Percentiles rank a stretch among this genome's conserved stretches.
Evolutionary conservation across 2,113 vertebrate genomes (phyloP).

Genomic region (Pitta sordida): DNA sequence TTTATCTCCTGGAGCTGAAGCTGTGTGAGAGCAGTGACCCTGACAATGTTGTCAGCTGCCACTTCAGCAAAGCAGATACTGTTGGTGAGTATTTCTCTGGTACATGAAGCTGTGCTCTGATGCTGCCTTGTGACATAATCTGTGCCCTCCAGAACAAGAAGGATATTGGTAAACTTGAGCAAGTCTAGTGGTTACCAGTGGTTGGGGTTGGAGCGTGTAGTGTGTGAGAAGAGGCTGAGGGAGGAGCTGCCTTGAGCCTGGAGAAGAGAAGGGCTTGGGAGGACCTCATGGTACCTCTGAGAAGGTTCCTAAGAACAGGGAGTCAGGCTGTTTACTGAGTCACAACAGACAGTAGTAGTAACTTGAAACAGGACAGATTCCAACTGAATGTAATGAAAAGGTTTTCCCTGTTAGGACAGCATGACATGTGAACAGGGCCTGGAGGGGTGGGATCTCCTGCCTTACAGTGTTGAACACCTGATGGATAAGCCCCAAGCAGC

Average conservation of each 20-base stretch:
- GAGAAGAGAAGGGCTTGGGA: neutral
- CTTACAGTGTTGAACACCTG: neutral
- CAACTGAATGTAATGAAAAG: neutral
- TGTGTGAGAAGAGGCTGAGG: neutral
- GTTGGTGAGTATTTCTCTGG: conserved; percentile 79
- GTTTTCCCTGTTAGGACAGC: neutral
- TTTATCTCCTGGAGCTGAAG: conserved; percentile 94
- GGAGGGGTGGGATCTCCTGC: neutral
- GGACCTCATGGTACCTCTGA: rapidly evolving
- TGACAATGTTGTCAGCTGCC: conserved; percentile 83
- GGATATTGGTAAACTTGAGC: neutral
- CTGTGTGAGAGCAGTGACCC: conserved; percentile 90
- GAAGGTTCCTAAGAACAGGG: neutral
- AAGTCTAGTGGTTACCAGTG: neutral
- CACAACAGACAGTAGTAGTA: neutral
- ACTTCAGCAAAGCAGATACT: conserved; percentile 96
- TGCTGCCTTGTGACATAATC: neutral
- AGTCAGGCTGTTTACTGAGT: neutral
- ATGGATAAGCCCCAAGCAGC: neutral
- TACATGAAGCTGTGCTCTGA: neutral
- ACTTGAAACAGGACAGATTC: neutral
- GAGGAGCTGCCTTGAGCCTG: neutral
- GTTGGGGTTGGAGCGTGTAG: neutral
- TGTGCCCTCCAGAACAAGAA: neutral
- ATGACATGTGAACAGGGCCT: neutral